phyloP scores from a whole-genome alignment of 2,797 vertebrate genomes.

The Sebastes nivosus region DNA sequence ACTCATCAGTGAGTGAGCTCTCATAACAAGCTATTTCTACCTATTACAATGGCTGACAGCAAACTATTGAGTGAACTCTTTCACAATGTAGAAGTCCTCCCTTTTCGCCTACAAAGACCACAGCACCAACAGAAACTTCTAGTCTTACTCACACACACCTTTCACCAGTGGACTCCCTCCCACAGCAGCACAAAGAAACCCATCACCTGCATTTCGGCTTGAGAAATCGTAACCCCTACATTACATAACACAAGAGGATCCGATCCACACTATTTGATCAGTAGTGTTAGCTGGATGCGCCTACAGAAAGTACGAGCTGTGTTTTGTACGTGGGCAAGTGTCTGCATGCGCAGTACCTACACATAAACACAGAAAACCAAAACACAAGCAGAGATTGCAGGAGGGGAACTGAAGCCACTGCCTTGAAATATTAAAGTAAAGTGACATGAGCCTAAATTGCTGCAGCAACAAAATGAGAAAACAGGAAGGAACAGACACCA shows the following conservation, averaged over 20 bases:
- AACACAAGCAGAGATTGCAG: constrained; percentile 8
- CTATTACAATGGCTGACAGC: neutral
- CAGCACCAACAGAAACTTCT: neutral
- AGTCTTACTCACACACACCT: neutral
- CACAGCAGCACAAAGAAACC: constrained; percentile 15
- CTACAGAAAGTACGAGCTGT: neutral
- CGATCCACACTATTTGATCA: constrained; percentile 9
- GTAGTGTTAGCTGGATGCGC: neutral
- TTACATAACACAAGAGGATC: constrained; percentile 35
- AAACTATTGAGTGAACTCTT: neutral
- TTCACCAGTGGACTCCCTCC: neutral
- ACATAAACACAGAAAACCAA: neutral
- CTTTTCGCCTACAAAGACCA: neutral
- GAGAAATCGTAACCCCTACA: neutral
- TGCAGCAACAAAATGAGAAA: neutral
- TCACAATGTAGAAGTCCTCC: neutral
- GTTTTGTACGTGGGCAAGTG: constrained; percentile 1
- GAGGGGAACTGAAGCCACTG: neutral
- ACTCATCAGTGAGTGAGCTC: neutral
- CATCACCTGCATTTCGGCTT: constrained; percentile 4
- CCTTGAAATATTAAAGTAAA: neutral
- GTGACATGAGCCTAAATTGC: neutral
- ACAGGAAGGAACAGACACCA: neutral
- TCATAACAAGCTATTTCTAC: neutral
- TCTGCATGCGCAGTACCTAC: neutral